Evolutionary conservation across 2,797 vertebrate genomes (phyloP), one percentile per base, ranked within the genome.

Genomic region (Knipowitschia caucasica): DNA sequence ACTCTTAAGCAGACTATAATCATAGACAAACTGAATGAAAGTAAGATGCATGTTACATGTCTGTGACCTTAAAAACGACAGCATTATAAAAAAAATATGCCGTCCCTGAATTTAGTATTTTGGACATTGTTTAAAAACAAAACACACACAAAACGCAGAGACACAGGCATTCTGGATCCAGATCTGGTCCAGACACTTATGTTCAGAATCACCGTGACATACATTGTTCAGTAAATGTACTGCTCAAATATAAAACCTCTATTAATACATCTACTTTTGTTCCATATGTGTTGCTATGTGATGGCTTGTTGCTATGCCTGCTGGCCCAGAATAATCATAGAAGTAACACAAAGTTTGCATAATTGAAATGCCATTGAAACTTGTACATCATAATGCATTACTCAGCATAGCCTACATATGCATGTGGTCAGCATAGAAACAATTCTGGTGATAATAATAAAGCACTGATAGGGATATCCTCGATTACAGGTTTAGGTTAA

Each of bases 281-380:
- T 45, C 65, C 52, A 40, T 24, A 36, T 69, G 75, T 80, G 76
- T 80, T 81, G 73, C 75, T 81, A 77, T 74, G 80, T 65, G 57
- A 56, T 56, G 57, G 35, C 35, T 62, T 59, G 80, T 79, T 79
- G 74, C 79, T 80, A 66, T 78, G 73, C 56, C 56, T 61, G 62
- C 67, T 61, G 52, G 50, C 58, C 64, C 53, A 70, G 68, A 82
- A 73, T 75, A 73, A 76, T 59, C 60, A 65, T 17, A 56, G 45
- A 49, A 39, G 21, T 51, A 21, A 46, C n/a, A 10, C 20, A 39
- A 47, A 7, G 7, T 49, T 69, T 65, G n/a, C 39, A 30, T 45
- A 59, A 47, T 24, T 57, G 36, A 2, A 42, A 55, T 33, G 42
- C 26, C 23, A 42, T 56, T 59, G 3, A 8, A 7, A 24, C 9